These are phyloP conservation scores for Hyla sarda DNA, from an alignment of 2,113 vertebrate genomes.

Conservation along the genomic window DNA sequence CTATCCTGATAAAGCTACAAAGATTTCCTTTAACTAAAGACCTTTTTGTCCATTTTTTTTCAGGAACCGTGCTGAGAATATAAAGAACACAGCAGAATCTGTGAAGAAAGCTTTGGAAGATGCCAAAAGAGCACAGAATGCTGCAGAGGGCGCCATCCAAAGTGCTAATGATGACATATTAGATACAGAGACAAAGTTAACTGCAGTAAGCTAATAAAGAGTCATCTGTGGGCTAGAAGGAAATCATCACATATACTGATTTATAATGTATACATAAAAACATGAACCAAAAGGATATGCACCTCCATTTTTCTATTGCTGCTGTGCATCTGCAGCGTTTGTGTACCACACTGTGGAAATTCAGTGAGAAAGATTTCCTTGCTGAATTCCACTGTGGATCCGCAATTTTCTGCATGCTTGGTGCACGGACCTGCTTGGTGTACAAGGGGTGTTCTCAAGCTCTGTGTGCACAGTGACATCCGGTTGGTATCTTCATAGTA, in stretches of 20 bases:
- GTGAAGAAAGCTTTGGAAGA: conserved; percentile 85
- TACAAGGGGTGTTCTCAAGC: too few species aligned
- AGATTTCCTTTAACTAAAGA: neutral
- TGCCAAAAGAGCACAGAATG: conserved; percentile 80
- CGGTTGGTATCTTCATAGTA: too few species aligned
- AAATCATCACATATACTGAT: neutral
- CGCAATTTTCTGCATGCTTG: too few species aligned
- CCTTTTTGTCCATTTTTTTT: accelerated
- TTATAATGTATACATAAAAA: too few species aligned
- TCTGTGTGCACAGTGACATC: too few species aligned
- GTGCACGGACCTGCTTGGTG: too few species aligned
- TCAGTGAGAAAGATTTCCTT: too few species aligned
- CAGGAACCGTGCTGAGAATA: conserved; percentile 84
- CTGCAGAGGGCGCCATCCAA: conserved; percentile 83
- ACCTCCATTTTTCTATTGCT: too few species aligned
- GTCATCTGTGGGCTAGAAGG: neutral
- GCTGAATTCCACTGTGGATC: too few species aligned
- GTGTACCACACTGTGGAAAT: too few species aligned
- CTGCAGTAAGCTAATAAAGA: conserved; percentile 64
- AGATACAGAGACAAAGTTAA: conserved; percentile 79
- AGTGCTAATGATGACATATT: conserved; percentile 81
- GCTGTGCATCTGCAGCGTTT: too few species aligned
- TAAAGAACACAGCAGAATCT: conserved; percentile 80
- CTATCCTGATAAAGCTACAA: neutral
- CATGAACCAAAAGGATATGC: too few species aligned